Conservation (phyloP, 1,140 invertebrate species). For the Listronotus oregonensis region DNA sequence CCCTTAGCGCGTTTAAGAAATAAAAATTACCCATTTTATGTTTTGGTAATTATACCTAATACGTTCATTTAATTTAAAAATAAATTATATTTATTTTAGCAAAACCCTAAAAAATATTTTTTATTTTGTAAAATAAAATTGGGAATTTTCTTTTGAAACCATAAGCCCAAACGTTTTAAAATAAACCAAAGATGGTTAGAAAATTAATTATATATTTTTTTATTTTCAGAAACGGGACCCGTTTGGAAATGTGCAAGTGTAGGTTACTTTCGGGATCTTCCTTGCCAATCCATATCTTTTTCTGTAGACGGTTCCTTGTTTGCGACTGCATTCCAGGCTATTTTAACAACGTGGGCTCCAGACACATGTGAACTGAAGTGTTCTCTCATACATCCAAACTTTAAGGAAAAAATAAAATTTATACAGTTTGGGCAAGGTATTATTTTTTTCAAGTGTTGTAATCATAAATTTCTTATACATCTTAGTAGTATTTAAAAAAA, state of each 20-base stretch:
- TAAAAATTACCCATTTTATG: too few species aligned
- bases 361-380: conserved; percentile 63
- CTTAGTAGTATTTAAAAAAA: too few species aligned
- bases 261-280: conserved; percentile 67
- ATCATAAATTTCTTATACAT: not conserved
- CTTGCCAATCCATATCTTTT: conserved; percentile 65
- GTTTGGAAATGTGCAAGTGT: conserved; percentile 71
- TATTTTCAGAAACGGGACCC: conserved; percentile 55
- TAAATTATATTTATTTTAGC: too few species aligned
- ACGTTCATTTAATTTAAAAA: too few species aligned
- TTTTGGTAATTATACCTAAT: too few species aligned
- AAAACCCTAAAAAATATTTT: too few species aligned
- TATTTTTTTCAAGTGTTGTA: not conserved
- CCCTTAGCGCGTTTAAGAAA: too few species aligned
- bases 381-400: conserved; percentile 52
- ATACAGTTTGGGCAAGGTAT: conserved; percentile 67
- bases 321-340: conserved; percentile 71
- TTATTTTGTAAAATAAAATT: too few species aligned
- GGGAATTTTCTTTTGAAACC: too few species aligned
- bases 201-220: conserved; percentile 28
- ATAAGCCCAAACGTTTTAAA: too few species aligned
- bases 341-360: conserved; percentile 72
- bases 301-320: conserved; percentile 78
- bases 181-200: not conserved
- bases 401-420: conserved; percentile 53